Evolutionary conservation across 1,140 invertebrate species (phyloP), one percentile per base, ranked within the genome.

Genomic region (Camponotus floridanus): DNA sequence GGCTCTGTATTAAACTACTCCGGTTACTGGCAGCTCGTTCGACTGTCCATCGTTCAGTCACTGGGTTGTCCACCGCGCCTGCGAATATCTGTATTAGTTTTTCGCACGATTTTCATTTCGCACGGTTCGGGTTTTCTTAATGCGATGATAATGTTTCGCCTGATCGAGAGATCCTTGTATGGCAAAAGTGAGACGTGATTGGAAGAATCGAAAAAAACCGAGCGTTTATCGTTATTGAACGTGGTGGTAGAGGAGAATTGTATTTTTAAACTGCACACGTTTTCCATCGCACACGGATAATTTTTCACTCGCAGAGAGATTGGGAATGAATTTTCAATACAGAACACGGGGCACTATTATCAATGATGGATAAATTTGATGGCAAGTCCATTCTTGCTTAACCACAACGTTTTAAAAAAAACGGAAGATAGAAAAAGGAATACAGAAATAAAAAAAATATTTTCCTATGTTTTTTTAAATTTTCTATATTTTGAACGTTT

Each of bases 1-100:
- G 83, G 88, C 91, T 91, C 87, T 89, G 87, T 89, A 91, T 93
- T 92, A 91, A 91, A 92, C 88, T 88, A 87, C 87, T 91, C 90
- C 90, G 91, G 88, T 90, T 86, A 89, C 88, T 71, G 89, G 81
- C 88, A 87, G 89, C 85, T 91, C 90, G 89, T 89, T 91, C 90
- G 86, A 42, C 88, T 90, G 80, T 73, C 83, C 55, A 79, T 87
- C 85, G 88, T 76, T 91, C 90, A 89, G 88, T 91, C 71, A 61
- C 31, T 81, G 80, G 36, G 55, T 57, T 86, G 86, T 83, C 81
- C 83, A 76, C 71, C 65, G 84, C 65, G 15, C 18, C 5, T 51
- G 18, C 65, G 71, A 21, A 39, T 45, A 51, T 55, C 55, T 45
- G 39, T 61, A 73, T 74, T 83, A 33, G 11, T 83, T 74, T 74